Percentiles rank a stretch among this genome's conserved stretches.
Evolutionary conservation across 2,113 vertebrate genomes (phyloP).

Genomic region (Phyllopteryx taeniolatus): DNA sequence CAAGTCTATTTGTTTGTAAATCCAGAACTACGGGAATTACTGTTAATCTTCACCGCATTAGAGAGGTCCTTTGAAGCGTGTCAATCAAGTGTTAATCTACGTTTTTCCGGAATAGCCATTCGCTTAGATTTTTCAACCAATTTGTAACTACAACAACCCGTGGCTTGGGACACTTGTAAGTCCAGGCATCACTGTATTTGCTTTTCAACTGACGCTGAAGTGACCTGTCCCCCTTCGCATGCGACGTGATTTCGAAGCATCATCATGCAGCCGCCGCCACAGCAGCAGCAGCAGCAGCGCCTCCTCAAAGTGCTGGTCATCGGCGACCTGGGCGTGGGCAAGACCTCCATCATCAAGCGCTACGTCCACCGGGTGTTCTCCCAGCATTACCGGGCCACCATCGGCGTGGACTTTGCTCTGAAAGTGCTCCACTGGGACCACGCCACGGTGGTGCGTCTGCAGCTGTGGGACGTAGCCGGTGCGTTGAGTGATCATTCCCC

Average conservation of each 20-base stretch:
- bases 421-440: conserved; percentile 75
- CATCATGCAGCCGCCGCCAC: not conserved
- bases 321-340: conserved; percentile 77
- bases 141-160: too few relatives aligned
- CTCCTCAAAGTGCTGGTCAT: conserved; percentile 78
- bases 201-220: not conserved
- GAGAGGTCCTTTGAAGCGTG: too few relatives aligned
- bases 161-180: too few relatives aligned
- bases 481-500: conserved; percentile 8
- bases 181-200: not conserved
- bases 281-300: conserved; percentile 68
- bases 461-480: conserved; percentile 82
- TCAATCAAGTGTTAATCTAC: too few relatives aligned
- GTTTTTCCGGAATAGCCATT: too few relatives aligned
- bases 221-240: not conserved
- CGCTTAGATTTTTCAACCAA: too few relatives aligned
- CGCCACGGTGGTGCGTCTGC: conserved; percentile 69
- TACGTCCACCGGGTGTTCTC: conserved; percentile 80
- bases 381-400: conserved; percentile 78
- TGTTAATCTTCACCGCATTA: too few relatives aligned
- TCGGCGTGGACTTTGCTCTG: conserved; percentile 78
- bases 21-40: too few relatives aligned
- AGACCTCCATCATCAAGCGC: conserved; percentile 78
- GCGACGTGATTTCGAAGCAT: not conserved
- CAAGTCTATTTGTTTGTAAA: too few relatives aligned